A percentile compares a stretch with the other conserved stretches of the same genome.
These are phyloP conservation scores for Heliangelus exortis DNA, from an alignment of 2,797 vertebrate genomes.

Conservation along the genomic window DNA sequence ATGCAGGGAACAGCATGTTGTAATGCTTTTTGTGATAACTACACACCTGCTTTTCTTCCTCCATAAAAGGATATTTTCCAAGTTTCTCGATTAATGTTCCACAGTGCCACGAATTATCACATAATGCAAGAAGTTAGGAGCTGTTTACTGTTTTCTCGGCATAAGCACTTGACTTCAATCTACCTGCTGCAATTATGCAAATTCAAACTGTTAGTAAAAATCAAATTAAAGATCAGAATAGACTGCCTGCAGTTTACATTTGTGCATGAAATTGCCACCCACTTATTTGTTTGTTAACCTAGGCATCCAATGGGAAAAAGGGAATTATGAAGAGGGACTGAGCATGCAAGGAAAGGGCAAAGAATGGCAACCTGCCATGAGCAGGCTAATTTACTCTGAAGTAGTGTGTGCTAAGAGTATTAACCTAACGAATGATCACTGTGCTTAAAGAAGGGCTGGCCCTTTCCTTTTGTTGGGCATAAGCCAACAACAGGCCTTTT, in stretches of 20 bases:
- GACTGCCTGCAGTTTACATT: constrained; percentile 11
- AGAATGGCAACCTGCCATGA: constrained; percentile 10
- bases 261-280: constrained; percentile 22
- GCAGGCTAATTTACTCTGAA: constrained; percentile 22
- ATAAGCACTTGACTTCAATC: not conserved
- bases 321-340: not conserved
- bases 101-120: not conserved
- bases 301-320: not conserved
- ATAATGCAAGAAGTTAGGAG: not conserved
- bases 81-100: not conserved
- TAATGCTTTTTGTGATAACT: not conserved
- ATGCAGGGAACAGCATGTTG: not conserved
- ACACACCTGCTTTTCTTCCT: not conserved
- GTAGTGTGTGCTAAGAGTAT: not conserved
- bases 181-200: not conserved
- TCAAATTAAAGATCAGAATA: constrained; percentile 40
- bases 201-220: constrained; percentile 46
- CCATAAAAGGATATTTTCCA: not conserved
- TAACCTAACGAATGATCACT: not conserved
- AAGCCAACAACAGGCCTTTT: not conserved
- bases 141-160: not conserved
- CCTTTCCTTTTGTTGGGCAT: not conserved
- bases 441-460: not conserved
- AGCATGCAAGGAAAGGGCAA: constrained; percentile 27
- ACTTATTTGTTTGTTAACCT: constrained; percentile 57